Evolutionary conservation across 35 echinoderm and acorn worm species (phyloP), one percentile per base, ranked within the genome.

Genomic region (Stichopus chloronotus): DNA sequence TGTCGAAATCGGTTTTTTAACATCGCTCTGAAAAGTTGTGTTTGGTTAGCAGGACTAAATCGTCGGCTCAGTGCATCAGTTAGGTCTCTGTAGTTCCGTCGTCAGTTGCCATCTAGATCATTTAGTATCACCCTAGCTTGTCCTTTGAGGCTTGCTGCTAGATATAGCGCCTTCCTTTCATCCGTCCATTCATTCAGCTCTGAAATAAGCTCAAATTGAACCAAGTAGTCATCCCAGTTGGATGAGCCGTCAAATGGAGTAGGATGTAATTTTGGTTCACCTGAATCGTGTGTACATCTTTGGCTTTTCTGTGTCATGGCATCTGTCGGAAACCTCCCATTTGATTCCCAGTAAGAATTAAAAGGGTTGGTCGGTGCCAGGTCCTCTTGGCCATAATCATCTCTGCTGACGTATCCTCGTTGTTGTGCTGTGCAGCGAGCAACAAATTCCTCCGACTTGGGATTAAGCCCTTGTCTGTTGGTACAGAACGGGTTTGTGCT

Each of bases 161-260:
- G 55, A 23, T 95, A 82, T 13, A 95, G 53, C 0, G 92, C 91
- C 60, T 84, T 88, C 60, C 5, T 4, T 2, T 76, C 78, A 58
- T 82, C 55, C 10, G 56, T 23, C 94, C 94, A 95, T 8, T 78
- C 78, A 74, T 95, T 95, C 19, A 93, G 20, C 25, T 93, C 84
- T 9, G 92, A 57, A 58, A 86, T 12, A 59, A 93, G 92, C 55
- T 86, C 78, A 52, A 95, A 95, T 60, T 93, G 94, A 11, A 92
- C 21, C 2, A 88, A 55, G 76, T 84, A 95, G 16, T 93, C 91
- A 25, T 90, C 78, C 94, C 91, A 93, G 13, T 92, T 79, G 2
- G 52, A 63, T 72, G 60, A 90, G 4, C 94, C 94, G 60, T 95
- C 87, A 84, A 93, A 93, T 8, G 52, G 57, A 11, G 86, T 68